Percentiles rank a stretch among this genome's conserved stretches.
Conservation (phyloP, 92 coral and sea anemone genomes). For the Pocillopora grandis region DNA sequence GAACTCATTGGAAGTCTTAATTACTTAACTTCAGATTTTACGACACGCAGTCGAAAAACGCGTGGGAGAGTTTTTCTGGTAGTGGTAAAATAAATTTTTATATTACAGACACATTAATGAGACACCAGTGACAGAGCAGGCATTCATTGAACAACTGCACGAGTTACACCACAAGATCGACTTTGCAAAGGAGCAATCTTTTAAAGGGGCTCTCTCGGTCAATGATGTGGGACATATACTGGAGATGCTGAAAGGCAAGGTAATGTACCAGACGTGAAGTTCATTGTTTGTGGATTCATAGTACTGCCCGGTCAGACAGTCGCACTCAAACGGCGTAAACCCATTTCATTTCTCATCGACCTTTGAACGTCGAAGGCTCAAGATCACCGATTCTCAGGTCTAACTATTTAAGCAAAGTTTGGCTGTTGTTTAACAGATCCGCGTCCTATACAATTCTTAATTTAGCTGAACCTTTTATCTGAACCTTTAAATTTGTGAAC, state of each 20-base stretch:
- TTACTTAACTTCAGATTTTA: too few relatives aligned
- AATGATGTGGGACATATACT: constrained; percentile 85
- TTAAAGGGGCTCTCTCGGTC: constrained; percentile 87
- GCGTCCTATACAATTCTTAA: too few relatives aligned
- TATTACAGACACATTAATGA: constrained; percentile 79
- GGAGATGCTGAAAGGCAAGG: constrained; percentile 92
- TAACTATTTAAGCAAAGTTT: too few relatives aligned
- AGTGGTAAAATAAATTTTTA: background rate
- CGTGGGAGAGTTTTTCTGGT: too few relatives aligned
- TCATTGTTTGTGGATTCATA: background rate
- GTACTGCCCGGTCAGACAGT: background rate
- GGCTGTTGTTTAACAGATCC: too few relatives aligned
- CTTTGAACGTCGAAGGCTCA: background rate
- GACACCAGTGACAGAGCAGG: constrained; percentile 93
- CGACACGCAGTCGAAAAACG: too few relatives aligned
- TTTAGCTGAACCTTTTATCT: too few relatives aligned
- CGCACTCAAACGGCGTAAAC: background rate
- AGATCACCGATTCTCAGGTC: too few relatives aligned
- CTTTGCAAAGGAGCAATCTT: constrained; percentile 97
- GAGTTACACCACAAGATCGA: constrained; percentile 98
- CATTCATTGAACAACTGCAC: constrained; percentile 93
- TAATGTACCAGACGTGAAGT: background rate
- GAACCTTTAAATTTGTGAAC: too few relatives aligned
- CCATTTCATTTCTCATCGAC: background rate
- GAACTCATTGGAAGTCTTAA: too few relatives aligned